Percentiles rank a stretch among this genome's conserved stretches.
Conservation (phyloP, 2,888 invertebrate genomes). For the Neria commutata region DNA sequence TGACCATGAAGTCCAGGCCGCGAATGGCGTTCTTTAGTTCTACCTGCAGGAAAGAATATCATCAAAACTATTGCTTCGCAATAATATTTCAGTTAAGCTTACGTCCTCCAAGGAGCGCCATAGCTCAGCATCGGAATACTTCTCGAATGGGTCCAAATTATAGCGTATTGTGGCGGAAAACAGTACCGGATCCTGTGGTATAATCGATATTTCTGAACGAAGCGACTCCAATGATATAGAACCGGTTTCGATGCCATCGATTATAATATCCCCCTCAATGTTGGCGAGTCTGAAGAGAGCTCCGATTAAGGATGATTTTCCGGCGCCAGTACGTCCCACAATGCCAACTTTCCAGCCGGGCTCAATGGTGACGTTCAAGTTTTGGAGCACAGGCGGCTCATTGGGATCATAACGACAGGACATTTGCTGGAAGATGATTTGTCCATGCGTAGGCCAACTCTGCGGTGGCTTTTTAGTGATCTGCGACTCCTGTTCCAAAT, state of each 20-base stretch:
- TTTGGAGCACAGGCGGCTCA: constrained; percentile 73
- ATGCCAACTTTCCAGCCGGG: constrained; percentile 76
- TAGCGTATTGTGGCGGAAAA: constrained; percentile 69
- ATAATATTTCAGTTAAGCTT: no score
- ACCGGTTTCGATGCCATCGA: constrained; percentile 72
- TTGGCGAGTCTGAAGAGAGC: constrained; percentile 79
- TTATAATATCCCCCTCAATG: constrained; percentile 72
- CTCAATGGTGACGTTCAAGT: constrained; percentile 72
- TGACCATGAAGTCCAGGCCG: constrained; percentile 65
- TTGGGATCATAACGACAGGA: constrained; percentile 68
- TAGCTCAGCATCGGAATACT: constrained; percentile 55
- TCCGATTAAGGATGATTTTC: constrained; percentile 79
- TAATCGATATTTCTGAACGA: constrained; percentile 66
- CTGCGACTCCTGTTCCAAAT: constrained; percentile 67
- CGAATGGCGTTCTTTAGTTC: constrained; percentile 64
- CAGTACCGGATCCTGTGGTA: constrained; percentile 66
- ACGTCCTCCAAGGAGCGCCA: constrained; percentile 58
- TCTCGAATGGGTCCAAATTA: constrained; percentile 69
- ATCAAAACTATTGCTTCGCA: no score
- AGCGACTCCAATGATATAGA: constrained; percentile 64
- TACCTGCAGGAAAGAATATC: constrained; percentile 63
- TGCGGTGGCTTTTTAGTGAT: constrained; percentile 64
- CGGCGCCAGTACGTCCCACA: constrained; percentile 85
- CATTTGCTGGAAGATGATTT: constrained; percentile 65
- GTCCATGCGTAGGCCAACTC: constrained; percentile 74